Evolutionary conservation across 35 echinoderm and acorn worm species (phyloP).

Genomic region (Antedon bifida): DNA sequence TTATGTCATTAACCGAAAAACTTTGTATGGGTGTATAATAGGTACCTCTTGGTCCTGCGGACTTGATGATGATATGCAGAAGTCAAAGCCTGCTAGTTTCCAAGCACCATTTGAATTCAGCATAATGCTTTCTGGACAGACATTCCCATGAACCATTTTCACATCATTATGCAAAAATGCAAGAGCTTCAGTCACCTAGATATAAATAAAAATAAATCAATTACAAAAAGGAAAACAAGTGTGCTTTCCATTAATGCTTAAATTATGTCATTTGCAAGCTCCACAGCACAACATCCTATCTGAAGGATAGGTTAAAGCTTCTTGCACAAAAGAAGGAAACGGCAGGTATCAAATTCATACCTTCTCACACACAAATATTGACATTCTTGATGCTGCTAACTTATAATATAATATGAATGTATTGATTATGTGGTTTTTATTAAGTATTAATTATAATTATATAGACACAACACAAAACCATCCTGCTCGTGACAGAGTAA

Average conservation of each 20-base stretch:
- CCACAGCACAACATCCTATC: not conserved
- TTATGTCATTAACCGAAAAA: too few species aligned
- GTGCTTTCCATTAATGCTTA: not conserved
- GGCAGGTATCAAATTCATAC: too few species aligned
- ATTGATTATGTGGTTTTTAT: too few species aligned
- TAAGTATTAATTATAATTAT: too few species aligned
- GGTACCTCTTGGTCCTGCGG: conserved; percentile 48
- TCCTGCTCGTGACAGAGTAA: too few species aligned
- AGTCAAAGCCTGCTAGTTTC: conserved; percentile 91
- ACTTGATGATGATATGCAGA: conserved; percentile 66
- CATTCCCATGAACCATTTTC: conserved; percentile 83
- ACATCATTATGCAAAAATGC: conserved; percentile 97
- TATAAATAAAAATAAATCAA: not conserved
- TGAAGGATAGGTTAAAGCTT: too few species aligned
- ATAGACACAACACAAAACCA: too few species aligned
- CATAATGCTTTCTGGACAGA: conserved; percentile 60
- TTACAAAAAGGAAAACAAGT: not conserved
- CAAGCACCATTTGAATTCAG: conserved; percentile 86
- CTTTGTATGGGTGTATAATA: not conserved
- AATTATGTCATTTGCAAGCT: too few species aligned
- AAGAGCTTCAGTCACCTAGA: conserved; percentile 63
- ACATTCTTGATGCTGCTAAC: too few species aligned
- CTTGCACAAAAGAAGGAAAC: too few species aligned
- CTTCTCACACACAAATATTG: too few species aligned
- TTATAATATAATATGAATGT: too few species aligned